phyloP scores from a whole-genome alignment of 2,888 invertebrate genomes.

The Drosophila paranaensis region DNA sequence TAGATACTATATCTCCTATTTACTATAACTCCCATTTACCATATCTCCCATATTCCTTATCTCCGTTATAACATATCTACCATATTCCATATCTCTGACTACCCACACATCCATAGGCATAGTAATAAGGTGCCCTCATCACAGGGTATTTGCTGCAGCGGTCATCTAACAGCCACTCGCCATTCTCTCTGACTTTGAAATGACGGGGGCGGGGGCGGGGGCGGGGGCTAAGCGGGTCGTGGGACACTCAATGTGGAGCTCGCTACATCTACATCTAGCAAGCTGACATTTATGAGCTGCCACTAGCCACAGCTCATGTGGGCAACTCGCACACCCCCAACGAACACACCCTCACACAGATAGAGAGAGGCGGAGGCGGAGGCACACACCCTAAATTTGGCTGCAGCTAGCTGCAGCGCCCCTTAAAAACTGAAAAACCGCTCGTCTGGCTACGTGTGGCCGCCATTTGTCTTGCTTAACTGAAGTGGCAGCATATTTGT shows the following conservation, averaged over 20 bases:
- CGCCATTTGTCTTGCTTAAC: slow-evolving; percentile 65
- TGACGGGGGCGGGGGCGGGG: not conserved
- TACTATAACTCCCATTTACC: too few relatives aligned
- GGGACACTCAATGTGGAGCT: slow-evolving; percentile 18
- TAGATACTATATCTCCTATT: too few relatives aligned
- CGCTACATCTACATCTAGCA: slow-evolving; percentile 29
- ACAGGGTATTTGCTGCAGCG: not conserved
- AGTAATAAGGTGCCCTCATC: not conserved
- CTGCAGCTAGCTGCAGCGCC: slow-evolving; percentile 26
- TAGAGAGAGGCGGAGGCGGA: not conserved
- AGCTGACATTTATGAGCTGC: slow-evolving; percentile 73
- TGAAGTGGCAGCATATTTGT: slow-evolving; percentile 53
- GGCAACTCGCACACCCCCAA: slow-evolving; percentile 13
- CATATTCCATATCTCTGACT: too few relatives aligned
- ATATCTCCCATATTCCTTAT: too few relatives aligned
- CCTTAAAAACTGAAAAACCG: slow-evolving; percentile 16
- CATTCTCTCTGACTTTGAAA: not conserved
- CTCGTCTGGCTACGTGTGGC: slow-evolving; percentile 20
- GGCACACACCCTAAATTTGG: slow-evolving; percentile 4
- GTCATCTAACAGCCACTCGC: too few relatives aligned
- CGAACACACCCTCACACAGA: slow-evolving; percentile 4
- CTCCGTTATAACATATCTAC: too few relatives aligned
- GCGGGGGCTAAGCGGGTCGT: slow-evolving; percentile 1
- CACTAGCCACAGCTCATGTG: slow-evolving; percentile 50
- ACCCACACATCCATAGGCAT: too few relatives aligned